Conservation (phyloP, 2,888 invertebrate genomes). For the Xanthia togata region DNA sequence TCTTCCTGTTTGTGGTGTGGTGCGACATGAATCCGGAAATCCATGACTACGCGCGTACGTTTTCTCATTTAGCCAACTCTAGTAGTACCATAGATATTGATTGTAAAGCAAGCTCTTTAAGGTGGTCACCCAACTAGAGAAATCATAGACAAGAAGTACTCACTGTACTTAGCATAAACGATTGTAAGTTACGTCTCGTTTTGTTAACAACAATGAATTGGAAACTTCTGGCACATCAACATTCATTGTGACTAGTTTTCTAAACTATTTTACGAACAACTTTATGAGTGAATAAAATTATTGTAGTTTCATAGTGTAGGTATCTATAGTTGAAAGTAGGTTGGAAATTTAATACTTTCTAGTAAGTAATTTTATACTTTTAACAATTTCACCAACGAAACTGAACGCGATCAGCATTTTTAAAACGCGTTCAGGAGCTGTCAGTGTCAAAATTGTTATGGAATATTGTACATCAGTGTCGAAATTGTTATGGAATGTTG, state of each 20-base stretch:
- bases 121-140: neutral
- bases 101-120: neutral
- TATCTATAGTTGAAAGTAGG: neutral
- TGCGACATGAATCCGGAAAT: neutral
- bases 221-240: neutral
- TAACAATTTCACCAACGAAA: no score
- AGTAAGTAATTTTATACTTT: no score
- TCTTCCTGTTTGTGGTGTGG: no score
- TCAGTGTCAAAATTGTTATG: no score
- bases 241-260: neutral
- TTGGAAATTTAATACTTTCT: no score
- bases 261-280: neutral
- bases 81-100: neutral
- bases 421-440: no score
- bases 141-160: neutral
- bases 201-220: neutral
- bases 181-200: neutral
- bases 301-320: neutral
- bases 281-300: neutral
- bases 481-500: no score
- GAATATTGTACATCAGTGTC: no score
- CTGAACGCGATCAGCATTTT: no score
- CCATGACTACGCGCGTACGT: neutral
- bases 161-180: constrained; percentile 4
- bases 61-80: neutral